phyloP scores from a whole-genome alignment of 2,113 vertebrate genomes.

The Apaloderma vittatum region DNA sequence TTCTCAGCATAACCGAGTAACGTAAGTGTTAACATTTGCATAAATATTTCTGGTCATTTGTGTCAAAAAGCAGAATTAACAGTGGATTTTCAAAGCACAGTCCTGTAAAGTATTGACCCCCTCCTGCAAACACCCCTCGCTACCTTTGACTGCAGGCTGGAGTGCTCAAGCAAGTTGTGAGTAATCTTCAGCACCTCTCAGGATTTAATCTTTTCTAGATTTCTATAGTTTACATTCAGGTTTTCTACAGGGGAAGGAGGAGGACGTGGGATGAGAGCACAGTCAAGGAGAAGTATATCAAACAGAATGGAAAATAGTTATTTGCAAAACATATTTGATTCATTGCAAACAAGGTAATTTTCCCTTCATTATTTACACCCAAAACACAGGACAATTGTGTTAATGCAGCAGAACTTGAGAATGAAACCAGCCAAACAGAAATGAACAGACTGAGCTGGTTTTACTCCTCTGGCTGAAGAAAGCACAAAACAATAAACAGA shows the following conservation, averaged over 20 bases:
- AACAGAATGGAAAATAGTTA: slow-evolving; percentile 24
- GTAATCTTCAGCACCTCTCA: background rate
- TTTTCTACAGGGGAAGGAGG: background rate
- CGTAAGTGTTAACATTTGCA: background rate
- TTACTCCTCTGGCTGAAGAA: background rate
- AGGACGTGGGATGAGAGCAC: background rate
- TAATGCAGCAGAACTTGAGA: background rate
- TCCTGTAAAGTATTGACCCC: background rate
- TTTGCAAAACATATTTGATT: background rate
- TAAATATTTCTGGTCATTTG: background rate
- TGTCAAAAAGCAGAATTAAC: background rate
- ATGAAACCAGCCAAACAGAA: slow-evolving; percentile 11
- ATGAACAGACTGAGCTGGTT: background rate
- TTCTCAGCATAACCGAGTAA: background rate
- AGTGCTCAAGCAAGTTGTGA: background rate
- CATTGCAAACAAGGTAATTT: background rate
- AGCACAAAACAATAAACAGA: slow-evolving; percentile 14
- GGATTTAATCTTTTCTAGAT: background rate
- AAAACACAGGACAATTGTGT: background rate
- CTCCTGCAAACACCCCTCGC: background rate
- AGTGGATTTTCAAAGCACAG: background rate
- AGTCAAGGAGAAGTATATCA: background rate
- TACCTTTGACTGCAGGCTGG: background rate
- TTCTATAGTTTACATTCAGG: background rate
- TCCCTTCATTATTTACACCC: background rate